These are phyloP conservation scores for Aurelia coerulea DNA, from an alignment of 30 jellyfish, hydroid and myxozoan genomes.

Conservation along the genomic window DNA sequence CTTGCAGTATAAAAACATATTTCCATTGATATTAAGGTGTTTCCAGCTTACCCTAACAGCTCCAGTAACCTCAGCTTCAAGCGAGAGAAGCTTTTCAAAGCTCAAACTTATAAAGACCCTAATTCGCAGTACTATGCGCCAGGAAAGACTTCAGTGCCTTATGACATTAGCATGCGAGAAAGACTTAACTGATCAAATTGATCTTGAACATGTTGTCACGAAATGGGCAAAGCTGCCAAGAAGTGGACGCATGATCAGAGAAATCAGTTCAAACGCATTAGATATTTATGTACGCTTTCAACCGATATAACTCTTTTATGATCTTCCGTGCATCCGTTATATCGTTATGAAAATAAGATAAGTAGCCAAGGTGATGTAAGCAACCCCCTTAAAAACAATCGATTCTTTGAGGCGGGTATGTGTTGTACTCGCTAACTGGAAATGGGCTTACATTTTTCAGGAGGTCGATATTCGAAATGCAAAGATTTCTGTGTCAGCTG, in stretches of 20 bases:
- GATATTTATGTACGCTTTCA: not conserved
- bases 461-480: conserved; percentile 13
- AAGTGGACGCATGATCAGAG: conserved; percentile 21
- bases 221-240: conserved; percentile 52
- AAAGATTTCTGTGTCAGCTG: not conserved
- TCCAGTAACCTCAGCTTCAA: conserved; percentile 45
- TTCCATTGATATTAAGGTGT: conserved; percentile 47
- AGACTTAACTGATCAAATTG: conserved; percentile 35
- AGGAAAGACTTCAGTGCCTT: conserved; percentile 35
- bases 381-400: conserved; percentile 16
- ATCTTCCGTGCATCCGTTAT: not conserved
- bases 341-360: conserved; percentile 9
- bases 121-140: conserved; percentile 42
- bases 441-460: not conserved
- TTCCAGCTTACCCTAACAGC: conserved; percentile 45
- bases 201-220: conserved; percentile 37
- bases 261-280: not conserved
- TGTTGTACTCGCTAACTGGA: conserved; percentile 9
- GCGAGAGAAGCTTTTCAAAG: conserved; percentile 44
- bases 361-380: conserved; percentile 9
- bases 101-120: conserved; percentile 44
- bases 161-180: conserved; percentile 37
- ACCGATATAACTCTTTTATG: not conserved
- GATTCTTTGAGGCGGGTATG: conserved; percentile 23
- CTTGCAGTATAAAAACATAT: conserved; percentile 1